Evolutionary conservation across 2,797 vertebrate species (phyloP).

Genomic region (Enteromius treurensis): DNA sequence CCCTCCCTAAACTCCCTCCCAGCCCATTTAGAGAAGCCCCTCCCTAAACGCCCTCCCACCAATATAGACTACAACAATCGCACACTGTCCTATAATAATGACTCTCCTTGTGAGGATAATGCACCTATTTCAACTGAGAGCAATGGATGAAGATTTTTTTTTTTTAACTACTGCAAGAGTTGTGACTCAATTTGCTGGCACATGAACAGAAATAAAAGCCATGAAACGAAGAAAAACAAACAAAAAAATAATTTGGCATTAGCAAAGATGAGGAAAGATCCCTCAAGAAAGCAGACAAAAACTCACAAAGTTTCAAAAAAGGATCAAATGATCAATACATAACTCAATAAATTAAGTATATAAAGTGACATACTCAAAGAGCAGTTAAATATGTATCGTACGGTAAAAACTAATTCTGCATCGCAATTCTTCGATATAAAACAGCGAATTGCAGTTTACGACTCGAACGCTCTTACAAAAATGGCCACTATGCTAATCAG

Average conservation of each 20-base stretch:
- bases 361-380: conserved; percentile 46
- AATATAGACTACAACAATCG: conserved; percentile 21
- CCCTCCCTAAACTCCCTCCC: neutral
- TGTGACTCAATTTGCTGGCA: conserved; percentile 30
- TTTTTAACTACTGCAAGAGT: conserved; percentile 1
- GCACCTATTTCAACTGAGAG: conserved; percentile 28
- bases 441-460: conserved; percentile 70
- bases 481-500: conserved; percentile 73
- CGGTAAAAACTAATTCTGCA: conserved; percentile 59
- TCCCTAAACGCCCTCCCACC: too few relatives aligned
- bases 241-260: conserved; percentile 69
- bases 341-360: conserved; percentile 54
- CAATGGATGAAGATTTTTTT: conserved; percentile 6
- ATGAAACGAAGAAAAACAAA: conserved; percentile 63
- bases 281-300: conserved; percentile 36
- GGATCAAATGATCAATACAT: conserved; percentile 53
- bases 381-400: conserved; percentile 45
- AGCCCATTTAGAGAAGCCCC: too few relatives aligned
- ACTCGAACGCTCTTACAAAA: conserved; percentile 72
- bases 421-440: conserved; percentile 76
- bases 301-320: conserved; percentile 21
- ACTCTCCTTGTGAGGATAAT: conserved; percentile 31
- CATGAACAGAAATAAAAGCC: conserved; percentile 63
- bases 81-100: conserved; percentile 25
- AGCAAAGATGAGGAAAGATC: conserved; percentile 34